phyloP scores from a whole-genome alignment of 2,113 vertebrate species.

The Trogon surrucura region DNA sequence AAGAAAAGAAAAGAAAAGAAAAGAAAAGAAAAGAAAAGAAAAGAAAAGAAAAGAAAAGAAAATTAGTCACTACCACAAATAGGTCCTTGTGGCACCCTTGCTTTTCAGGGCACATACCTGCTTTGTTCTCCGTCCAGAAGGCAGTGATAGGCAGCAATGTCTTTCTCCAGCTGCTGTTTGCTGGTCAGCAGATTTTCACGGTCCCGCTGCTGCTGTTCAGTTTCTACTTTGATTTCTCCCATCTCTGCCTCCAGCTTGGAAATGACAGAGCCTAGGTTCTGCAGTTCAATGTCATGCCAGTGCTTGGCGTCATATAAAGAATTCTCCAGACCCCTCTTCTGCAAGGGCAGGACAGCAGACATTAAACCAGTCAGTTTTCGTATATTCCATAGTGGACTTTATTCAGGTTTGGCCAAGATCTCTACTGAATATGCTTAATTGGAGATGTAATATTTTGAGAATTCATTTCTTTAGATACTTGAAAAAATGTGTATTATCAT shows the following conservation, averaged over 20 bases:
- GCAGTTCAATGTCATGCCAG: slow-evolving; percentile 93
- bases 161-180: slow-evolving; percentile 86
- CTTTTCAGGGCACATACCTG: slow-evolving; percentile 60
- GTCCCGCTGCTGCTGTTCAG: slow-evolving; percentile 85
- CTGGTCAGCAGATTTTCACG: slow-evolving; percentile 82
- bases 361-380: neutral
- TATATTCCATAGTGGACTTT: neutral
- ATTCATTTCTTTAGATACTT: neutral
- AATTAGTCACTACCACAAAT: neutral
- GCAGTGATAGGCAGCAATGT: slow-evolving; percentile 85
- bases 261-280: slow-evolving; percentile 90
- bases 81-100: neutral
- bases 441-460: neutral
- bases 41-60: neutral
- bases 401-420: neutral
- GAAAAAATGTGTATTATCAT: neutral
- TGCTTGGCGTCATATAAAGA: slow-evolving; percentile 87
- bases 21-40: too few relatives aligned
- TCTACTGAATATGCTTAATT: neutral
- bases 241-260: slow-evolving; percentile 90
- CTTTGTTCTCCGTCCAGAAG: slow-evolving; percentile 90
- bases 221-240: slow-evolving; percentile 82
- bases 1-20: neutral
- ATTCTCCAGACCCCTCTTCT: slow-evolving; percentile 94
- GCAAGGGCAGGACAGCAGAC: slow-evolving; percentile 17